These are phyloP conservation scores for Erynnis tages DNA, from an alignment of 2,888 invertebrate genomes.

Conservation along the genomic window DNA sequence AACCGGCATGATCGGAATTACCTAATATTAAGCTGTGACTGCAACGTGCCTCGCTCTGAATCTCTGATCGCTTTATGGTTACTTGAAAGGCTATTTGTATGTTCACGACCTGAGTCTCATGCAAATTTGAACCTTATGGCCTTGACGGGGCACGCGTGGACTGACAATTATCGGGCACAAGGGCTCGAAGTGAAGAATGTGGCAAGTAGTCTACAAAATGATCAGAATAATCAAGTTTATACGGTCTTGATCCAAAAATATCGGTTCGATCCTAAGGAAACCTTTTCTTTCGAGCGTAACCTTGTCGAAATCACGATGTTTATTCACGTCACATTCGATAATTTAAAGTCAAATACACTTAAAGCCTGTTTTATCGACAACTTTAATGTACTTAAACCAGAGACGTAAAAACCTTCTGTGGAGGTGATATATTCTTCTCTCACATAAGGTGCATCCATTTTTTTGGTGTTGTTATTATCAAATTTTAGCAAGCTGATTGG, in stretches of 20 bases:
- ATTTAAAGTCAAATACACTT: conserved; percentile 1
- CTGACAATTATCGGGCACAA: conserved; percentile 35
- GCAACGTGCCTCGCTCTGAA: conserved; percentile 51
- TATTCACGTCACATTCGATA: neutral
- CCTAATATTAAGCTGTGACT: conserved; percentile 49
- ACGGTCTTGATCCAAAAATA: conserved; percentile 11
- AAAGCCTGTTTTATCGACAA: neutral
- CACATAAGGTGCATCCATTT: too few relatives aligned
- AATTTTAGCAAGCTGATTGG: too few relatives aligned
- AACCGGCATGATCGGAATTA: conserved; percentile 57
- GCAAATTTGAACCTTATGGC: conserved; percentile 53
- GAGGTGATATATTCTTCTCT: too few relatives aligned
- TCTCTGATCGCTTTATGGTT: conserved; percentile 47
- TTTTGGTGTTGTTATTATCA: too few relatives aligned
- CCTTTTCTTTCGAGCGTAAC: neutral
- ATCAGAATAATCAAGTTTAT: conserved; percentile 13
- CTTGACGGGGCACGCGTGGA: conserved; percentile 48
- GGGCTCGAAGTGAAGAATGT: conserved; percentile 31
- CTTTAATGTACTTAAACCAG: too few relatives aligned
- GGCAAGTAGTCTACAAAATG: conserved; percentile 17
- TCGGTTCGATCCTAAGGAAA: neutral
- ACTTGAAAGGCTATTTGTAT: conserved; percentile 51
- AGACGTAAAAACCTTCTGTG: too few relatives aligned
- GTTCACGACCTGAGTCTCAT: conserved; percentile 46
- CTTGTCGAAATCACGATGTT: neutral